Base-by-base conservation (phyloP, 2,888 invertebrate species). In the Melanchra persicariae region DNA sequence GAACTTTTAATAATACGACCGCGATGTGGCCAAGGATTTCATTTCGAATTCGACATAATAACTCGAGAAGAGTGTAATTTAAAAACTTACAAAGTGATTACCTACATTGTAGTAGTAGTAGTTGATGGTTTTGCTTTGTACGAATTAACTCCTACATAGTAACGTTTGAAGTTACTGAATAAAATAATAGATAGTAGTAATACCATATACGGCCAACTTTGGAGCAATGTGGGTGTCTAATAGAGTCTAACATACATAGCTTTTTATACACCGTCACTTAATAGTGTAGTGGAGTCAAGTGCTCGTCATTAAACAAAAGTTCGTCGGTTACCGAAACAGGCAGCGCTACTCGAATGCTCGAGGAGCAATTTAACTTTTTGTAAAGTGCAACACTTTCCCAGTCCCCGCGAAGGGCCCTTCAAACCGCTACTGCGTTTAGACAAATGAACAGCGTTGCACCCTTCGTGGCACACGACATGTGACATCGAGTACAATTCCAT, bases 361-460 rank as follows among this genome's bases (percentile, higher is more conserved):
- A 91, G 88, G 84, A 92, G 90, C 91, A 89, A 93, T 94, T 95
- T 95, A 93, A 95, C 93, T 95, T 94, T 94, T 94, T 92, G 90
- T 93, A 93, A 95, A 96, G 94, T 94, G 95, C 94, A 95, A 95
- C 95, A 95, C 94, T 95, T 95, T 95, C 95, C 95, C 95, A 94
- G 93, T 93, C 92, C 91, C 87, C 83, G 79, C 85, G 80, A 84
- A 93, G 92, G 88, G 92, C 91, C 92, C 94, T 94, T 90, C 91
- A 90, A 88, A 93, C 87, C 85, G 93, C 92, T 90, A 92, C 93
- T 92, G 93, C 95, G 93, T 94, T 95, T 95, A 95, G 93, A 95
- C 95, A 95, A 95, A 95, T 95, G 95, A 95, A 94, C 94, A 94
- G 87, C 92, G 93, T 87, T 91, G 92, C 93, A 91, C 95, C 95